phyloP scores from a whole-genome alignment of 2,888 invertebrate genomes.

The Diadegma fenestrale region DNA sequence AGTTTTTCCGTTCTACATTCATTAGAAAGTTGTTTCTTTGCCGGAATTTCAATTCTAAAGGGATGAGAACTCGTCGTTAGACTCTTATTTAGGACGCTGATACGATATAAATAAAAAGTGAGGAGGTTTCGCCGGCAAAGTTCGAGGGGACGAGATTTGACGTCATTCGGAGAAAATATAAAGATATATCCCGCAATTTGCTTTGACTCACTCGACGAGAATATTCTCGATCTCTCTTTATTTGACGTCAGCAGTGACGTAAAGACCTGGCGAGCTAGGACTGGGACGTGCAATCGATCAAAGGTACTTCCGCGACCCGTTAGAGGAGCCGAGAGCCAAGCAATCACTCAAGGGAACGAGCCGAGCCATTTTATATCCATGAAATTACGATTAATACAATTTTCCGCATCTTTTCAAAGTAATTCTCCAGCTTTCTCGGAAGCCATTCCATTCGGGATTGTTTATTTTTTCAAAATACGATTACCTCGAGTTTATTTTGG shows the following conservation, averaged over 20 bases:
- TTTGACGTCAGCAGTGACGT: conserved; percentile 77
- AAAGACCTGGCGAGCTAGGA: conserved; percentile 43
- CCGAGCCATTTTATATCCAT: not conserved
- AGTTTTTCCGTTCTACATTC: not conserved
- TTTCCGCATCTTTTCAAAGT: not conserved
- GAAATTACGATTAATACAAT: not conserved
- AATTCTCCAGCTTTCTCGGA: not conserved
- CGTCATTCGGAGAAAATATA: conserved; percentile 19
- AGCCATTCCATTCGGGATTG: not conserved
- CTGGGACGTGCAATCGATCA: conserved; percentile 73
- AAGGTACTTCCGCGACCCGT: conserved; percentile 49
- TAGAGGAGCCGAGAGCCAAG: not conserved
- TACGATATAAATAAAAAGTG: conserved; percentile 6
- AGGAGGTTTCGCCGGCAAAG: not conserved
- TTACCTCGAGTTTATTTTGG: not conserved
- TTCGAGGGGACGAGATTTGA: conserved; percentile 18
- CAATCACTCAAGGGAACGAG: not conserved
- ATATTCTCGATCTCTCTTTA: conserved; percentile 68
- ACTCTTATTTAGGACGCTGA: not conserved
- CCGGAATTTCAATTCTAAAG: not conserved
- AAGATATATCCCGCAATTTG: not conserved
- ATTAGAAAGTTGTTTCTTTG: not conserved
- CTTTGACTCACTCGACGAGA: not conserved
- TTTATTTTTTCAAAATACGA: not conserved
- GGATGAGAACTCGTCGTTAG: not conserved